A percentile compares a stretch with the other conserved stretches of the same genome.
Conservation (phyloP, 2,888 invertebrate species). For the Scaptodrosophila latifasciaeformis region DNA sequence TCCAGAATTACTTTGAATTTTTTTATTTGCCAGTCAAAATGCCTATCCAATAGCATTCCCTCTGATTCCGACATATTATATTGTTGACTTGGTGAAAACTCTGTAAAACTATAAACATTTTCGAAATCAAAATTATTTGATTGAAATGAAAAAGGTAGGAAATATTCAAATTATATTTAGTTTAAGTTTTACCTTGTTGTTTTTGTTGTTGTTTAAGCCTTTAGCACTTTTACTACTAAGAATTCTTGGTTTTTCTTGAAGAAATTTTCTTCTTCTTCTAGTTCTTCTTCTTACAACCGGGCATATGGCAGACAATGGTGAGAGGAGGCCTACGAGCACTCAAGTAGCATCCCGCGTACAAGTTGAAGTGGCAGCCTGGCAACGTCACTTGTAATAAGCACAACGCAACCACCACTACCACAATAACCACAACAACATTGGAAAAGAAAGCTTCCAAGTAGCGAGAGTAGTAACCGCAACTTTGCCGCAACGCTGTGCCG, state of each 20-base stretch:
- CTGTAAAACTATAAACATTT: too few species aligned
- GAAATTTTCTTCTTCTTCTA: too few species aligned
- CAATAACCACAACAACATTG: constrained; percentile 26
- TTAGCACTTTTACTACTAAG: neutral
- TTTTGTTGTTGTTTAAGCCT: neutral
- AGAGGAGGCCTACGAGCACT: too few species aligned
- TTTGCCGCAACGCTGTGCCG: constrained; percentile 22
- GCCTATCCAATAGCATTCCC: constrained; percentile 6
- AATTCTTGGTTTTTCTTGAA: too few species aligned
- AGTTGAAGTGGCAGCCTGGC: constrained; percentile 36
- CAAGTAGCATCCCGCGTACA: constrained; percentile 27
- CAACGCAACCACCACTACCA: constrained; percentile 17
- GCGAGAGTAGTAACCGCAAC: constrained; percentile 49
- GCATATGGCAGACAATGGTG: too few species aligned
- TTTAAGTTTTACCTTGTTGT: neutral
- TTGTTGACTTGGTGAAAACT: too few species aligned
- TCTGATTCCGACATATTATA: neutral
- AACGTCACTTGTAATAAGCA: constrained; percentile 40
- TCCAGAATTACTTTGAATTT: neutral
- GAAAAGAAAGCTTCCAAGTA: neutral
- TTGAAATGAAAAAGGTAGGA: too few species aligned
- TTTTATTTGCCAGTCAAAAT: neutral
- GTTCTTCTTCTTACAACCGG: too few species aligned
- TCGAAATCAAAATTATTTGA: too few species aligned
- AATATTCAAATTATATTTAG: neutral